Evolutionary conservation across 1,140 invertebrate species (phyloP).

Genomic region (Rhizoglyphus robini): DNA sequence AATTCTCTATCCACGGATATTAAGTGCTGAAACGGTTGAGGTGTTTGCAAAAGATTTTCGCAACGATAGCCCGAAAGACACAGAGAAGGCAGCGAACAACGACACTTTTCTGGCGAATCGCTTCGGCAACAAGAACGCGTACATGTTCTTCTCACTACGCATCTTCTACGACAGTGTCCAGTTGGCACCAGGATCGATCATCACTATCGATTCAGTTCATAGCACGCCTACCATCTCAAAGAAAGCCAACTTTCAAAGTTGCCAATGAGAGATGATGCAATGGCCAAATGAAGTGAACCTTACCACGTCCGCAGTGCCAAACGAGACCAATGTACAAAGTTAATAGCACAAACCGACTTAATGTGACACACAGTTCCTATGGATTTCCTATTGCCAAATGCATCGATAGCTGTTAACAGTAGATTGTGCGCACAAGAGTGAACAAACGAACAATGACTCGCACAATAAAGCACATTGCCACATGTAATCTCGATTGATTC

Average conservation of each 20-base stretch:
- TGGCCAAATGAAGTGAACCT: background rate
- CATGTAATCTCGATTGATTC: too few species aligned
- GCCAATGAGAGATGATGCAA: background rate
- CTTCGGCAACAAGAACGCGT: slow-evolving; percentile 23
- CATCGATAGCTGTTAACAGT: background rate
- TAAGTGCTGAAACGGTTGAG: slow-evolving; percentile 22
- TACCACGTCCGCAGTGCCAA: too few species aligned
- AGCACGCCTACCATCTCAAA: background rate
- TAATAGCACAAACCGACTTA: background rate
- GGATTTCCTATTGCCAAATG: too few species aligned
- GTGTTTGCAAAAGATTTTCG: slow-evolving; percentile 20
- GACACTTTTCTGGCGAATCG: slow-evolving; percentile 23
- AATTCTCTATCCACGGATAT: background rate
- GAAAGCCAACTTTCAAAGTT: background rate
- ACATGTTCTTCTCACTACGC: slow-evolving; percentile 19
- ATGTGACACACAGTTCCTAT: too few species aligned
- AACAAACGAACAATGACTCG: too few species aligned
- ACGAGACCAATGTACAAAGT: background rate
- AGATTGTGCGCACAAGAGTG: background rate
- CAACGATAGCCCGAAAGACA: slow-evolving; percentile 3
- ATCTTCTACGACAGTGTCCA: slow-evolving; percentile 15
- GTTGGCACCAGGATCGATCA: background rate
- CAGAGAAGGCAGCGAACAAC: background rate
- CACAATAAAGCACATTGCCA: too few species aligned
- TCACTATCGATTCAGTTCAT: background rate